Evolutionary conservation across 2,113 vertebrate genomes (phyloP), one percentile per base, ranked within the genome.

Genomic region (Carollia perspicillata): DNA sequence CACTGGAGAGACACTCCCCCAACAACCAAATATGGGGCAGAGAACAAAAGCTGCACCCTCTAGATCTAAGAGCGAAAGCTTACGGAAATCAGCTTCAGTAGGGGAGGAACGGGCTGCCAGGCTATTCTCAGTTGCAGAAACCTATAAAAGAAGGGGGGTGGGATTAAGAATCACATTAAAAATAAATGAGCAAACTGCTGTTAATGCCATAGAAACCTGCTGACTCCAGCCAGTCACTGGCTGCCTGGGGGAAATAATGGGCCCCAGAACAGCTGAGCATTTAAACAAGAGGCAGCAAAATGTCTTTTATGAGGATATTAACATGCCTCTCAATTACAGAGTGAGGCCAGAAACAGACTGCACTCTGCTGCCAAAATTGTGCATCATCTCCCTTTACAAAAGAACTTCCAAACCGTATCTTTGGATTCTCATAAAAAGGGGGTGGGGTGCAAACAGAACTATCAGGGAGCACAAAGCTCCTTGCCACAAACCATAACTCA

Each of bases 21-120:
- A 77, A 42, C 14, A 84, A 12, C 42, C n/a, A 69, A 92, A 69
- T 10, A 66, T 2, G 55, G 47, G 12, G 33, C 58, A 63, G 60
- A 66, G 8, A 37, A 79, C 1, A 42, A 96, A 74, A 37, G 81
- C 23, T 0, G 60, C 23, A 18, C 49, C 47, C 37, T 74, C 13
- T 5, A 30, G 65, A 75, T 78, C 84, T 77, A 84, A 96, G 89
- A 90, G 68, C 0, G 4, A 79, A 85, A 44, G 26, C 98, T 98
- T 97, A 98, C 98, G 44, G 1, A 47, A 94, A 68, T 97, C 96
- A 40, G 98, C 98, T 97, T 98, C 98, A 44, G 96, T 80, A 74
- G 86, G 69, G 4, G 4, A 69, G 6, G 97, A 87, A 79, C 53
- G 80, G 93, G 53, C 65, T 71, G 96, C 80, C 44, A 94, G 79